phyloP scores from a whole-genome alignment of 37 sponge, comb jelly and placozoan genomes.

The Halichondria panicea region DNA sequence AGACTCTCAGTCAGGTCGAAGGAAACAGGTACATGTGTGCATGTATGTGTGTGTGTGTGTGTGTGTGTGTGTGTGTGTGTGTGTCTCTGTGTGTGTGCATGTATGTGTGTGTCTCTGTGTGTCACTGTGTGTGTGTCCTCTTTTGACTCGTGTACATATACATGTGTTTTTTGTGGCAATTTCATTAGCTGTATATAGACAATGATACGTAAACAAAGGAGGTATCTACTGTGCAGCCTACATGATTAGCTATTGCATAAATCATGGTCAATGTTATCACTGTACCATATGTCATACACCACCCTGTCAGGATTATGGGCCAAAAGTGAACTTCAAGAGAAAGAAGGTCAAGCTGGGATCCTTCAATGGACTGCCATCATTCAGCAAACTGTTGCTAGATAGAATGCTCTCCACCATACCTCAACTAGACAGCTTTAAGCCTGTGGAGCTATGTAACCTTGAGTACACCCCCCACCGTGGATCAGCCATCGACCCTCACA shows the following conservation, averaged over 20 bases:
- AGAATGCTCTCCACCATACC: conserved; percentile 31
- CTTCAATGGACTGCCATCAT: conserved; percentile 88
- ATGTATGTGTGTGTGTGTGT: too few species aligned
- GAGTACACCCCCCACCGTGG: conserved; percentile 85
- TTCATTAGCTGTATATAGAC: too few species aligned
- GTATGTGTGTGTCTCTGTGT: too few species aligned
- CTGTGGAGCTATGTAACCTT: conserved; percentile 95
- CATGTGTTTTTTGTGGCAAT: too few species aligned
- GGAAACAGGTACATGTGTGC: conserved; percentile 72
- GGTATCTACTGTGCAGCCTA: too few species aligned
- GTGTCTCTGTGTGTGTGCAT: not conserved
- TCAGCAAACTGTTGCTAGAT: conserved; percentile 49
- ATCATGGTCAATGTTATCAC: too few species aligned
- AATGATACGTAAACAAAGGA: too few species aligned
- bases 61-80: not conserved
- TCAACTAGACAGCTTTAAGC: conserved; percentile 53
- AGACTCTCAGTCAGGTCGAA: conserved; percentile 90
- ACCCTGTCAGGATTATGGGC: conserved; percentile 99
- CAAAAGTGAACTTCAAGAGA: conserved; percentile 94
- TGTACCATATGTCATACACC: too few species aligned
- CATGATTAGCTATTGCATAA: too few species aligned
- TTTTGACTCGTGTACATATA: too few species aligned
- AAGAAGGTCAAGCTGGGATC: conserved; percentile 77
- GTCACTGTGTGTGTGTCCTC: too few species aligned
- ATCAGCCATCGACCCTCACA: conserved; percentile 90